phyloP scores from a whole-genome alignment of 2,888 invertebrate species.

The Syrphus vitripennis region DNA sequence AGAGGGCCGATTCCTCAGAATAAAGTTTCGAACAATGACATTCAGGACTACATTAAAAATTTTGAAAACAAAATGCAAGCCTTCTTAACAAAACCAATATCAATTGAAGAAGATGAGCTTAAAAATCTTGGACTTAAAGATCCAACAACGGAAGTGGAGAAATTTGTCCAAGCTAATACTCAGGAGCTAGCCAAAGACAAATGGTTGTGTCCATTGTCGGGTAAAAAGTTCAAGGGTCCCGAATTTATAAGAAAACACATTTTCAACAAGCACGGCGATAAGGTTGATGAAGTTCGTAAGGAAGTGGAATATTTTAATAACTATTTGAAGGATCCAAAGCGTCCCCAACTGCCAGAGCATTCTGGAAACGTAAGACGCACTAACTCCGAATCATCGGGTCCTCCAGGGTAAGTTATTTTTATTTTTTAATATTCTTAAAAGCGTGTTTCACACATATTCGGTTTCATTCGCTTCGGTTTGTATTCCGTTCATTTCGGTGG shows the following conservation, averaged over 20 bases:
- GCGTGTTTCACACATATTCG: too few species aligned
- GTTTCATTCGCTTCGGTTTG: too few species aligned
- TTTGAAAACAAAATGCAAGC: conserved; percentile 96
- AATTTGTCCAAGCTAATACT: conserved; percentile 97
- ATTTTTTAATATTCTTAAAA: not conserved
- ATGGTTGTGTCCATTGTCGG: conserved; percentile 98
- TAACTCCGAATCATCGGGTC: conserved; percentile 76
- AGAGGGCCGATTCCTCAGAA: conserved; percentile 93
- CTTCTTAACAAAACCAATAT: conserved; percentile 90
- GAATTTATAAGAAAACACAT: conserved; percentile 99
- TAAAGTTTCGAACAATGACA: conserved; percentile 84
- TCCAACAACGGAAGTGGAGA: conserved; percentile 86
- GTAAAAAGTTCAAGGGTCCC: conserved; percentile 99
- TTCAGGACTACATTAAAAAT: conserved; percentile 87
- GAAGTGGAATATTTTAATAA: conserved; percentile 99
- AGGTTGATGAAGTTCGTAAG: conserved; percentile 97
- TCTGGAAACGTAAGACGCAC: conserved; percentile 81
- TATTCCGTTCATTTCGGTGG: too few species aligned
- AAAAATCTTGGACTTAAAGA: conserved; percentile 92
- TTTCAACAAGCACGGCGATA: conserved; percentile 97
- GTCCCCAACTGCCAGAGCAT: conserved; percentile 96
- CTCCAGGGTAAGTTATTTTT: conserved; percentile 45
- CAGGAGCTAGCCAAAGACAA: conserved; percentile 98
- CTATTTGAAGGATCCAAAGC: conserved; percentile 95
- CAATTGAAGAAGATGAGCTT: conserved; percentile 89